Conservation (phyloP, 2,113 vertebrate genomes). For the Lates calcarifer region DNA sequence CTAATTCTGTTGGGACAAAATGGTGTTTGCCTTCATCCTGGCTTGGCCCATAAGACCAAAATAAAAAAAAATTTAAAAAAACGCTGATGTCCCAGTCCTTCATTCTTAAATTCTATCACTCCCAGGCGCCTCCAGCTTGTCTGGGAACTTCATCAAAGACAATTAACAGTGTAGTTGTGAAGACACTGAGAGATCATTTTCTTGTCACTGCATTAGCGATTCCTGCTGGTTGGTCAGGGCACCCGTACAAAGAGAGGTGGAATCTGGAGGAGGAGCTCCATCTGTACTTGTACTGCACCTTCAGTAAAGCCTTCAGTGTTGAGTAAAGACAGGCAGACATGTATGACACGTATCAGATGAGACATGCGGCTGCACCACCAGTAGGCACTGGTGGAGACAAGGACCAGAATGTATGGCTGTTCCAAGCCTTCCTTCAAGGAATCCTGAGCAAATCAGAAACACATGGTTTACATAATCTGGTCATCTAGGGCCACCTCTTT, state of each 20-base stretch:
- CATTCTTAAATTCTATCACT: constrained; percentile 48
- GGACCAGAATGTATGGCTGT: background rate
- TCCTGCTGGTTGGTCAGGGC: constrained; percentile 20
- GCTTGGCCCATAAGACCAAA: constrained; percentile 43
- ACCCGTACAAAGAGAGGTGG: background rate
- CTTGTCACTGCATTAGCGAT: constrained; percentile 28
- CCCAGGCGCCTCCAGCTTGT: constrained; percentile 23
- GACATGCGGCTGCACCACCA: background rate
- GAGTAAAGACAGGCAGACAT: background rate
- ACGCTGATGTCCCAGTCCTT: constrained; percentile 36
- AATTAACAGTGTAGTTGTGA: constrained; percentile 44
- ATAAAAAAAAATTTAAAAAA: constrained; percentile 19
- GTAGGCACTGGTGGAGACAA: background rate
- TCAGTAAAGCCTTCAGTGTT: background rate
- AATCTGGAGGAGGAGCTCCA: background rate
- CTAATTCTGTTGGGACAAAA: constrained; percentile 63
- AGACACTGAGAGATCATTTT: constrained; percentile 44
- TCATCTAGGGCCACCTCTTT: no score
- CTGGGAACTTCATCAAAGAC: constrained; percentile 47
- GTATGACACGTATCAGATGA: background rate
- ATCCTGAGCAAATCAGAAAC: background rate
- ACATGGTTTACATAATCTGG: background rate
- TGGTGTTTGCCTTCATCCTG: constrained; percentile 57
- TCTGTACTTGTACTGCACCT: background rate
- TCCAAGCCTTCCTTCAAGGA: background rate